phyloP scores from a whole-genome alignment of 1,140 invertebrate species.

The Aphelenchoides besseyi region DNA sequence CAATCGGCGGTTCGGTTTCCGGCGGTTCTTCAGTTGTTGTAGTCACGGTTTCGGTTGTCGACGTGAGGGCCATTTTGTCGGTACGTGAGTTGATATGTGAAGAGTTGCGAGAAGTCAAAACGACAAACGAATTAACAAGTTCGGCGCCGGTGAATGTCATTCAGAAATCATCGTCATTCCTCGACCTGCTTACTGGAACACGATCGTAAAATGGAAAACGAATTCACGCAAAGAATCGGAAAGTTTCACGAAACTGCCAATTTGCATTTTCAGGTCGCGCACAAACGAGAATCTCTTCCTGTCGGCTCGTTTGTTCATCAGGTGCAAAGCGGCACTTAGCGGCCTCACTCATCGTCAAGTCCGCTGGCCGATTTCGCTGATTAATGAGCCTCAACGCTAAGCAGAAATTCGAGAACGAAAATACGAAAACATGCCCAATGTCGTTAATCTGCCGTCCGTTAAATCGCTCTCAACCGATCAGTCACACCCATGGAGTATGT shows the following conservation, averaged over 20 bases:
- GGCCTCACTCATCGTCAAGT: too few relatives aligned
- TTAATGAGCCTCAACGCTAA: too few relatives aligned
- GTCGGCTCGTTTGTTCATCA: too few relatives aligned
- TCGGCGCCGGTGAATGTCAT: slow-evolving; percentile 5
- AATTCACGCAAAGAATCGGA: background rate
- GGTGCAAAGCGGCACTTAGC: too few relatives aligned
- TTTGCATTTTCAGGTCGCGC: too few relatives aligned
- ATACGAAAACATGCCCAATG: too few relatives aligned
- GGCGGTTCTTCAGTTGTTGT: slow-evolving; percentile 29
- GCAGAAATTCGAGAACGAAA: too few relatives aligned
- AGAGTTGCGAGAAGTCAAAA: slow-evolving; percentile 8
- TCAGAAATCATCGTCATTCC: background rate
- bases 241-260: background rate
- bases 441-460: too few relatives aligned
- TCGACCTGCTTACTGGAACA: background rate
- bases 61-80: background rate
- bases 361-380: too few relatives aligned
- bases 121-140: background rate
- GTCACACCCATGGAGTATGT: too few relatives aligned
- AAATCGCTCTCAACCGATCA: too few relatives aligned
- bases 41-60: slow-evolving; percentile 10
- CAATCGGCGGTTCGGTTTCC: background rate
- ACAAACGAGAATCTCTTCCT: too few relatives aligned
- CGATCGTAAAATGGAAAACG: background rate
- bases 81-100: background rate